Conservation (phyloP, 2,888 invertebrate genomes). For the Teleogryllus oceanicus region DNA sequence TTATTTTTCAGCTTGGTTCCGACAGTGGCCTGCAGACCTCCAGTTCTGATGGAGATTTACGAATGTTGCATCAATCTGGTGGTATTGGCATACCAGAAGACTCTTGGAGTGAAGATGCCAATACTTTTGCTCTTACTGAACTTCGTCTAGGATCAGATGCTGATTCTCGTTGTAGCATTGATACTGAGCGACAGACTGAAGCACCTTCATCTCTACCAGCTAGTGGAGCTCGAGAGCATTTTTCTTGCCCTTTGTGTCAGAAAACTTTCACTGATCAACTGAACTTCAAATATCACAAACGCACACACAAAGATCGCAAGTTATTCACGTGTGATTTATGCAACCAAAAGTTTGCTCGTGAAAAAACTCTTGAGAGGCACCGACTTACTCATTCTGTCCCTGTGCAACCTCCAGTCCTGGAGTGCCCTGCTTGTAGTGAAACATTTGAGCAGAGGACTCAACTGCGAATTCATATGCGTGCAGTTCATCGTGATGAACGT, state of each 20-base stretch:
- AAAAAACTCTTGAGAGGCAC: conserved; percentile 1
- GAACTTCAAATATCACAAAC: conserved; percentile 18
- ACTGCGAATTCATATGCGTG: background rate
- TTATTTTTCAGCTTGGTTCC: background rate
- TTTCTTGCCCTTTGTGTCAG: background rate
- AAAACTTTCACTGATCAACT: background rate
- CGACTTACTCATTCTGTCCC: background rate
- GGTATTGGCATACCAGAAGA: background rate
- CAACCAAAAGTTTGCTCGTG: conserved; percentile 18
- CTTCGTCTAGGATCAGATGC: background rate
- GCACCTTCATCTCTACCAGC: background rate
- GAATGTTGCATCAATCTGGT: background rate
- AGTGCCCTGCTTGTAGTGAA: background rate
- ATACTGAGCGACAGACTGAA: background rate
- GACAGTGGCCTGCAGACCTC: background rate
- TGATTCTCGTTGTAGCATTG: background rate
- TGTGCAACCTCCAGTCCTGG: background rate
- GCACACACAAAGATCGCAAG: background rate
- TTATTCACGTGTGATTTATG: background rate
- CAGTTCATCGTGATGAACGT: background rate
- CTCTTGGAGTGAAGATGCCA: conserved; percentile 9
- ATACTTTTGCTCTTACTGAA: background rate
- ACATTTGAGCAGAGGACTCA: background rate
- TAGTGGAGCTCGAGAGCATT: background rate
- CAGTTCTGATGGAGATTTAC: background rate